These are phyloP conservation scores for Hyposmocoma kahamanoa DNA, from an alignment of 1,140 invertebrate species.

Conservation along the genomic window DNA sequence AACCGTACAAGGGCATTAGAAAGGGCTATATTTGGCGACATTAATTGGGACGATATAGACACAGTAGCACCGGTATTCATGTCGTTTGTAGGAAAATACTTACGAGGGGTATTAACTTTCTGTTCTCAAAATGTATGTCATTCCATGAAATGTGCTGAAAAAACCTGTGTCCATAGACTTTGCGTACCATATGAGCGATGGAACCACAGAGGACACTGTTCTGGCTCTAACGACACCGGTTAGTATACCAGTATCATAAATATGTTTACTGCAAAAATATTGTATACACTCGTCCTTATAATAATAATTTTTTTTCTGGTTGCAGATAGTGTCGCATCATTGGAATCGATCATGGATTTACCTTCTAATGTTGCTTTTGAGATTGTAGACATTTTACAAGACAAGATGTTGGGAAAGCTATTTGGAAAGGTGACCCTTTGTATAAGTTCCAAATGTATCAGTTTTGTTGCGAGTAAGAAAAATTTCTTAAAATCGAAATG, in stretches of 20 bases:
- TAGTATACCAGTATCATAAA: conserved; percentile 7
- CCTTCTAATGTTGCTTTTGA: conserved; percentile 51
- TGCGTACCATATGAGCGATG: conserved; percentile 44
- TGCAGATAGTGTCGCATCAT: conserved; percentile 47
- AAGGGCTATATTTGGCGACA: conserved; percentile 51
- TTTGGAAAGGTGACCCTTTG: conserved; percentile 60
- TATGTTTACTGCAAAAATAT: neutral
- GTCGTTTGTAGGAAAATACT: conserved; percentile 58
- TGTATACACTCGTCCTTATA: neutral
- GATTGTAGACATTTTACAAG: conserved; percentile 53
- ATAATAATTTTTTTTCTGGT: conserved; percentile 8
- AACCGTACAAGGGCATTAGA: conserved; percentile 42
- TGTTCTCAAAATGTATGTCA: conserved; percentile 53
- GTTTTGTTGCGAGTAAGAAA: conserved; percentile 46
- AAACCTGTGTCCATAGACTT: conserved; percentile 47
- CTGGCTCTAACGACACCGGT: conserved; percentile 46
- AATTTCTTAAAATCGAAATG: conserved; percentile 50
- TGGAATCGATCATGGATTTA: conserved; percentile 53
- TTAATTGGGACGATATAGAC: conserved; percentile 55
- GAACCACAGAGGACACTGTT: conserved; percentile 52
- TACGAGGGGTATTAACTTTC: conserved; percentile 52
- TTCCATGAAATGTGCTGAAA: conserved; percentile 56
- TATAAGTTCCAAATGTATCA: conserved; percentile 47
- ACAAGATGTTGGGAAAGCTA: conserved; percentile 50
- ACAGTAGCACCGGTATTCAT: conserved; percentile 47